Percentiles rank a stretch among this genome's conserved stretches.
These are phyloP conservation scores for Phalanger gymnotis DNA, from an alignment of 2,797 vertebrate genomes.

Conservation along the genomic window DNA sequence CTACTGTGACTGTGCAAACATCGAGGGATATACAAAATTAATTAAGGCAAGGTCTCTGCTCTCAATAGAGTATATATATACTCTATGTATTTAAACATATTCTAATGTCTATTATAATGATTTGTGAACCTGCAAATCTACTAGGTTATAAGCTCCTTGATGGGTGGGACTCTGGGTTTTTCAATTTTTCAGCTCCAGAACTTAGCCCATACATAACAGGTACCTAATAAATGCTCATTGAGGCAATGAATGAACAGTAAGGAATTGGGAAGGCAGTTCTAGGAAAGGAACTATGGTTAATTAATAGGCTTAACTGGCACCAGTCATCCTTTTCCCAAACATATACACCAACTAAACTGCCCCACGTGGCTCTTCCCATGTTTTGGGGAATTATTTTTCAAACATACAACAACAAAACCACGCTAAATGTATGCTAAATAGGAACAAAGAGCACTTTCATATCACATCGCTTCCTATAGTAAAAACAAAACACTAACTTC, in stretches of 20 bases:
- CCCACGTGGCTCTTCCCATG: neutral
- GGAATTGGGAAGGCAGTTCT: neutral
- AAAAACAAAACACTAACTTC: neutral
- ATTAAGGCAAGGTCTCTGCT: neutral
- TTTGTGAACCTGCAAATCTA: neutral
- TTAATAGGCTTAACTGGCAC: neutral
- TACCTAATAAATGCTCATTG: neutral
- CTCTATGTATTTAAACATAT: neutral
- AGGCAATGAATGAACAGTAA: neutral
- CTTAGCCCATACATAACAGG: neutral
- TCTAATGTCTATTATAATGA: neutral
- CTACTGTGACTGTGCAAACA: neutral
- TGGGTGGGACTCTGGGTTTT: neutral
- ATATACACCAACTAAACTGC: neutral
- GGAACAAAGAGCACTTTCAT: neutral
- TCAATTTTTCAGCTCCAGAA: neutral
- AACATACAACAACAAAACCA: neutral
- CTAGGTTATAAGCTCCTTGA: neutral
- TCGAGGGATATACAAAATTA: neutral
- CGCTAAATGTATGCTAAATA: neutral
- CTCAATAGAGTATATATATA: neutral
- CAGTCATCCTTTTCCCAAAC: neutral
- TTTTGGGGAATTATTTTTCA: conserved; percentile 7
- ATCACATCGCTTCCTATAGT: neutral
- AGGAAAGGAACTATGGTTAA: neutral